Evolutionary conservation across 1,140 invertebrate species (phyloP).

Genomic region (Latrodectus geometricus): DNA sequence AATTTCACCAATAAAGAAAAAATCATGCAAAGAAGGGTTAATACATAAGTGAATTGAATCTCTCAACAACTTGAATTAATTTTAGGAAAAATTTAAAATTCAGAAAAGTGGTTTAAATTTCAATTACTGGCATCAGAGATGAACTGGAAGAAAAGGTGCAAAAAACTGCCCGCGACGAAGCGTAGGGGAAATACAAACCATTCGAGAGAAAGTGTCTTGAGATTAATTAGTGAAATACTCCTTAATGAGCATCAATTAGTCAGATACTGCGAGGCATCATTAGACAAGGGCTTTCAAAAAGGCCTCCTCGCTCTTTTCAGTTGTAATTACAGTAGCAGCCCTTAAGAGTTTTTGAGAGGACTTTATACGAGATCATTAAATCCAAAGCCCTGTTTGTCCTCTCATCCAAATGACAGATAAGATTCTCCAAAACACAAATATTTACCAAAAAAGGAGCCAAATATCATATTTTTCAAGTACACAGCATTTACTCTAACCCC

Average conservation of each 20-base stretch:
- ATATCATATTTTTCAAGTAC: no score
- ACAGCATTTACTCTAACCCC: no score
- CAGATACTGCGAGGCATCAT: constrained; percentile 46
- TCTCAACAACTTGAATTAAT: background rate
- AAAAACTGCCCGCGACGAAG: background rate
- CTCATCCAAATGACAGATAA: background rate
- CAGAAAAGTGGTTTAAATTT: background rate
- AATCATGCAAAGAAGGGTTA: no score
- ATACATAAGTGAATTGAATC: background rate
- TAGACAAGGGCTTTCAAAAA: constrained; percentile 31
- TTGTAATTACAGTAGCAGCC: constrained; percentile 20
- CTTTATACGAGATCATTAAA: background rate
- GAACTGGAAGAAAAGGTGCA: background rate
- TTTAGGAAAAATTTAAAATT: background rate
- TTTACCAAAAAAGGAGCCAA: no score
- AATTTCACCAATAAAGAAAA: no score
- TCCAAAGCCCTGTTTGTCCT: background rate
- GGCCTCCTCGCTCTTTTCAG: constrained; percentile 13
- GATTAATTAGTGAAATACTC: constrained; percentile 56
- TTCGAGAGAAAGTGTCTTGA: constrained; percentile 18
- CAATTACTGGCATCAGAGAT: background rate
- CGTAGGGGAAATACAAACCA: no score
- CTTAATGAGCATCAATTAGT: constrained; percentile 58
- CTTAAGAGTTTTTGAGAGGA: background rate
- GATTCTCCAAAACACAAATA: background rate